A percentile compares a stretch with the other conserved stretches of the same genome.
phyloP scores from a whole-genome alignment of 2,888 invertebrate species.

The Plebejus melissa region DNA sequence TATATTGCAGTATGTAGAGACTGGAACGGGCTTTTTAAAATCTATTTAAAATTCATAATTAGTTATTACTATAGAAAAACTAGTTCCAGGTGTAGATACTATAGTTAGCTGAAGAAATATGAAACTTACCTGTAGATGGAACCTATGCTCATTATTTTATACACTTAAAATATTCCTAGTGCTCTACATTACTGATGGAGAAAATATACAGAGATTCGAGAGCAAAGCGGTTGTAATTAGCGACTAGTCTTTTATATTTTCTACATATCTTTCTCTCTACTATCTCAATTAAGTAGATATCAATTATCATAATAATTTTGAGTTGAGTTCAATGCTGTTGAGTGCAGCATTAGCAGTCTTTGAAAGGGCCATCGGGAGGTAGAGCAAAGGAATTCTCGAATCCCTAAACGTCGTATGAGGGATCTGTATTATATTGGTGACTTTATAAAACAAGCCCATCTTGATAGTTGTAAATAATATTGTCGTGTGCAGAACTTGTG shows the following conservation, averaged over 20 bases:
- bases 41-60: background rate
- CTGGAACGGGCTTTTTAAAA: background rate
- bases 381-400: too few relatives aligned
- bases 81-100: too few relatives aligned
- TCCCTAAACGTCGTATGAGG: too few relatives aligned
- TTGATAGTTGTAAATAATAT: slow-evolving; percentile 28
- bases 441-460: background rate
- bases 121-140: too few relatives aligned
- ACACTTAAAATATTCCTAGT: background rate
- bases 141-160: background rate
- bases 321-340: too few relatives aligned
- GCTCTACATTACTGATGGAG: background rate
- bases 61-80: background rate
- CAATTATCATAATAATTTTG: too few relatives aligned
- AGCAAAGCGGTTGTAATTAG: background rate
- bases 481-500: slow-evolving; percentile 34
- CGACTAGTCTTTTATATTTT: background rate
- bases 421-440: background rate
- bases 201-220: background rate
- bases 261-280: background rate
- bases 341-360: too few relatives aligned
- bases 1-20: background rate
- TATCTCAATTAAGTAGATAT: too few relatives aligned
- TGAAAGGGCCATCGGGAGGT: too few relatives aligned
- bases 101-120: too few relatives aligned